phyloP scores from a whole-genome alignment of 2,888 invertebrate genomes.

The Corythucha ciliata region DNA sequence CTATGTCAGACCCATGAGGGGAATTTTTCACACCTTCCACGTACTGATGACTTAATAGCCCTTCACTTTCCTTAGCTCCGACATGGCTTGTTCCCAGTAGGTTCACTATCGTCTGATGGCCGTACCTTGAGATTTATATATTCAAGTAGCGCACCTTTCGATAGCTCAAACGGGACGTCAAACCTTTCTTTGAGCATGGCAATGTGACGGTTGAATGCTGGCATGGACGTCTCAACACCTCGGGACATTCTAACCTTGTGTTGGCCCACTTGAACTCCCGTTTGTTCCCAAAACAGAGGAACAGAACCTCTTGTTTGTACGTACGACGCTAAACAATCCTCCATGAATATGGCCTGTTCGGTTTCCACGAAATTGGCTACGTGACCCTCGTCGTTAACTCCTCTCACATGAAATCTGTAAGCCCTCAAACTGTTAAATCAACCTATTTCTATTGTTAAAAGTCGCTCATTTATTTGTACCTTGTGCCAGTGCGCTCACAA shows the following conservation, averaged over 20 bases:
- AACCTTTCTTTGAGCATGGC: constrained; percentile 64
- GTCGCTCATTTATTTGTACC: constrained; percentile 9
- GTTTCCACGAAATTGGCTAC: constrained; percentile 99
- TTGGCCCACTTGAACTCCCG: constrained; percentile 91
- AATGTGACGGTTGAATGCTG: constrained; percentile 89
- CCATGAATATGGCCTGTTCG: constrained; percentile 89
- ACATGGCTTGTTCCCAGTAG: constrained; percentile 81
- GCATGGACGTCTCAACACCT: constrained; percentile 86
- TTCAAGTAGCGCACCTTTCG: neutral
- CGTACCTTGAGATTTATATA: constrained; percentile 51
- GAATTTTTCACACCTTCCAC: constrained; percentile 81
- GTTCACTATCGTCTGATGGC: constrained; percentile 84
- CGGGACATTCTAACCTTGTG: constrained; percentile 96
- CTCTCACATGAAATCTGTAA: constrained; percentile 83
- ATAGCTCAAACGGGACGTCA: neutral
- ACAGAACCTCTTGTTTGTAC: constrained; percentile 93
- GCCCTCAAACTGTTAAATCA: constrained; percentile 18
- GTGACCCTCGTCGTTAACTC: constrained; percentile 98
- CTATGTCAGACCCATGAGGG: constrained; percentile 66
- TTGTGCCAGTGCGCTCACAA: constrained; percentile 94
- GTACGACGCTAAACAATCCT: constrained; percentile 81
- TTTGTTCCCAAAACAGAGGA: constrained; percentile 98
- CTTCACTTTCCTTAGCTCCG: constrained; percentile 95
- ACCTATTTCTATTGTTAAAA: constrained; percentile 41
- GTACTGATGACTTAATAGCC: constrained; percentile 86